Evolutionary conservation across 1,140 invertebrate species (phyloP), one percentile per base, ranked within the genome.

Genomic region (Pseudomyrmex concolor): DNA sequence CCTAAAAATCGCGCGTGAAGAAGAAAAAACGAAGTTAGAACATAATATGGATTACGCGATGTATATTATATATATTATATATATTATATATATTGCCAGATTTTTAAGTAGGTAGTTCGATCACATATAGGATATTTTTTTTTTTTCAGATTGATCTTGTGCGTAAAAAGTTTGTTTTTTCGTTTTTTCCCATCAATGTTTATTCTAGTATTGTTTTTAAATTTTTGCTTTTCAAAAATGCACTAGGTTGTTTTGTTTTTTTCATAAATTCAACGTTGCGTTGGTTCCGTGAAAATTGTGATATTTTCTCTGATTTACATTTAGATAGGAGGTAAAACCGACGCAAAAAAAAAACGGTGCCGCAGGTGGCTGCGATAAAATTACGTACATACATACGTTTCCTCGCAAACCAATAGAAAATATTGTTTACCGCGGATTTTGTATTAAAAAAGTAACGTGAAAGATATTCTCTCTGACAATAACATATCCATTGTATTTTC

Each of bases 1-100:
- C 85, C 83, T 25, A 60, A 57, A 85, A 87, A 45, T 34, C 34
- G 34, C 59, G 51, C 43, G 12, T 22, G 17, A 34, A 34, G 34
- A 25, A 34, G 55, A 51, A 70, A 71, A 70, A 17, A 71, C 25
- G 43, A 59, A 45, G 51, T 2, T 43, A 7, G 34, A 34, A 34
- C 0, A 34, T 34, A 34, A 34, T 7, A 34, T 5, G 5, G 34
- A 7, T 34, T 34, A 34, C 34, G 34, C 34, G 34, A 34, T 7
- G 34, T 34, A 34, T 5, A 34, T 34, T 5, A 5, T n/a, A n/a
- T n/a, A n/a, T n/a, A n/a, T n/a, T n/a, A n/a, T 25, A 1, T 25
- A 25, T 25, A 25, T 25, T 34, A 7, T 7, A 34, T 7, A 34
- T 34, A 34, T 34, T 34, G 34, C 13, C 22, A 22, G 57, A 15